Evolutionary conservation across 53 echinoderm and acorn worm species (phyloP).

Genomic region (Actinopyga echinites): DNA sequence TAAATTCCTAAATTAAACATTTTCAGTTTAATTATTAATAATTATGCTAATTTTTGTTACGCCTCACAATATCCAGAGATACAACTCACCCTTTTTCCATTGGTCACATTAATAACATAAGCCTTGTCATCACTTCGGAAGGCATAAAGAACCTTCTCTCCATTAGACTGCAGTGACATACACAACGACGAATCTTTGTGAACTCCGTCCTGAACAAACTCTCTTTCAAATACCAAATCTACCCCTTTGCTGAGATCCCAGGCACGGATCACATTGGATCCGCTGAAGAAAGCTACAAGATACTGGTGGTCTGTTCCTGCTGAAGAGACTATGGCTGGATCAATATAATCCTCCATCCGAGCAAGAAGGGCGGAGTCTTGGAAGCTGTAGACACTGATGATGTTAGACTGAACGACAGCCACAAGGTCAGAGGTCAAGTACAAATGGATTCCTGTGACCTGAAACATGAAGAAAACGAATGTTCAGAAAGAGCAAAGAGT

Average conservation of each 20-base stretch:
- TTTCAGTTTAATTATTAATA: too few relatives aligned
- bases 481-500: too few relatives aligned
- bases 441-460: conserved; percentile 14
- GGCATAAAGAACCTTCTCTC: conserved; percentile 81
- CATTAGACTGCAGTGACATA: conserved; percentile 60
- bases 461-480: not conserved
- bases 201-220: conserved; percentile 59
- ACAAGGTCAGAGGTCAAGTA: conserved; percentile 24
- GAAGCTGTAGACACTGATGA: conserved; percentile 67
- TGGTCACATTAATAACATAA: conserved; percentile 64
- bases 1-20: too few relatives aligned
- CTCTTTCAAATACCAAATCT: conserved; percentile 47
- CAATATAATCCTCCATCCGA: conserved; percentile 71
- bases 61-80: not conserved
- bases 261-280: conserved; percentile 82
- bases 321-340: conserved; percentile 75
- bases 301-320: conserved; percentile 68
- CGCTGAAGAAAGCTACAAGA: conserved; percentile 87
- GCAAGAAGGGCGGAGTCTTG: conserved; percentile 30
- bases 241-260: conserved; percentile 65
- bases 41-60: not conserved
- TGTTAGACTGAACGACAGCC: conserved; percentile 49
- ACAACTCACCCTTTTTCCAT: conserved; percentile 76
- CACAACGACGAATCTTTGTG: conserved; percentile 86
- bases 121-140: conserved; percentile 80